Evolutionary conservation across 1,140 invertebrate genomes (phyloP), one percentile per base, ranked within the genome.

Genomic region (Solenopsis invicta): DNA sequence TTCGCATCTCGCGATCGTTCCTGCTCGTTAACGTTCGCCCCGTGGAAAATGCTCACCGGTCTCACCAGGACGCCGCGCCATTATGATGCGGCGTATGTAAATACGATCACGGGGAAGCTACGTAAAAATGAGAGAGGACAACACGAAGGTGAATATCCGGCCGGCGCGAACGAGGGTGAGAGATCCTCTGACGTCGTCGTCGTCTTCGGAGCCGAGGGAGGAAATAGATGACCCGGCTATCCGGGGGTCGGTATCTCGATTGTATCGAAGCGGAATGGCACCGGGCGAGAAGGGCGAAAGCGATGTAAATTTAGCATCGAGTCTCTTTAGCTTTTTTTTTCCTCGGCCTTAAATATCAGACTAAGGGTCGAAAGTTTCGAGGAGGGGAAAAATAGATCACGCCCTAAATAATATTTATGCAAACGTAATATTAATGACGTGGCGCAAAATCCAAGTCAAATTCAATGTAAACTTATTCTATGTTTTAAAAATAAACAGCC

Each of bases 1-100:
- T 88, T 72, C 54, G 52, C 80, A 8, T n/a, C 61, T 77, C 75
- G 71, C 62, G 86, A 89, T 89, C 86, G 86, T 66, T 86, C 54
- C 80, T 54, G 81, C 86, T 90, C 89, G 86, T 90, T 90, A 90
- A 90, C 71, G 81, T 59, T 24, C 29, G 64, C 67, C 67, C 45
- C 71, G 66, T 24, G 45, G 72, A 84, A 87, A 61, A 74, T 84
- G 61, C 75, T 74, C 80, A 52, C 9, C 13, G 54, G 18, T 48
- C 34, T 59, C 67, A 48, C 50, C 61, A 29, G 10, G 16, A 24
- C 16, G 52, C 24, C 24, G 24, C 45, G 24, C 45, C 45, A 74
- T 84, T 84, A 74, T 74, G 59, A 84, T 48, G 29, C 54, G 69
- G 12, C 80, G 54, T 82, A 74, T 82, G 80, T 84, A 84, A 84